A percentile compares a stretch with the other conserved stretches of the same genome.
Evolutionary conservation across 2,888 invertebrate genomes (phyloP).

Genomic region (Dryobotodes eremita): DNA sequence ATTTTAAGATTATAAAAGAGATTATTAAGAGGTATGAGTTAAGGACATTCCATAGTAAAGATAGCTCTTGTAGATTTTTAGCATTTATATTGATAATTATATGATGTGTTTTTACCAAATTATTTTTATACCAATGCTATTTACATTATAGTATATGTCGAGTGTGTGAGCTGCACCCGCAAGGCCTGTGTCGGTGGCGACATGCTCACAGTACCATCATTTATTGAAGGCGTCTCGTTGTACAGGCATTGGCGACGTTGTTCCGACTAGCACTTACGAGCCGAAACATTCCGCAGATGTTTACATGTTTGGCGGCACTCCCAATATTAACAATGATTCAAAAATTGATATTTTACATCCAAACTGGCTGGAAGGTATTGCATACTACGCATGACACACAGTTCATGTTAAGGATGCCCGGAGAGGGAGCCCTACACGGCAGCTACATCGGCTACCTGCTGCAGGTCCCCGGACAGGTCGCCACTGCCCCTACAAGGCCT

Average conservation of each 20-base stretch:
- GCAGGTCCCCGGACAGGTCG: background rate
- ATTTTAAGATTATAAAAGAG: constrained; percentile 76
- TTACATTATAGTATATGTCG: constrained; percentile 80
- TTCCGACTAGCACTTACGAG: background rate
- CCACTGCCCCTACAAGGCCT: constrained; percentile 34
- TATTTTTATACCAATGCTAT: constrained; percentile 89
- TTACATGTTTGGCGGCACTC: background rate
- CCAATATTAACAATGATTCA: background rate
- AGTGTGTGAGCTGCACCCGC: constrained; percentile 72
- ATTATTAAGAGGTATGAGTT: constrained; percentile 80
- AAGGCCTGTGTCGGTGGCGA: constrained; percentile 53
- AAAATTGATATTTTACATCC: background rate
- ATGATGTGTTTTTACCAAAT: constrained; percentile 86
- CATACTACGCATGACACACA: too few species aligned
- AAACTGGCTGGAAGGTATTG: background rate
- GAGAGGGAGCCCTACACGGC: background rate
- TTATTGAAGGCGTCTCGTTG: constrained; percentile 30
- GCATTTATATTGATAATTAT: constrained; percentile 77
- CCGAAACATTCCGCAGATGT: background rate
- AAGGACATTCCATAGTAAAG: constrained; percentile 82
- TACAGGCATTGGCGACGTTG: constrained; percentile 28
- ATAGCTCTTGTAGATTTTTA: constrained; percentile 86
- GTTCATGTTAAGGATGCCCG: background rate
- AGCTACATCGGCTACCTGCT: background rate
- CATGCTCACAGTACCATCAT: constrained; percentile 48